A percentile compares a stretch with the other conserved stretches of the same genome.
Conservation (phyloP, 2,797 vertebrate species). For the Neosalanx taihuensis region DNA sequence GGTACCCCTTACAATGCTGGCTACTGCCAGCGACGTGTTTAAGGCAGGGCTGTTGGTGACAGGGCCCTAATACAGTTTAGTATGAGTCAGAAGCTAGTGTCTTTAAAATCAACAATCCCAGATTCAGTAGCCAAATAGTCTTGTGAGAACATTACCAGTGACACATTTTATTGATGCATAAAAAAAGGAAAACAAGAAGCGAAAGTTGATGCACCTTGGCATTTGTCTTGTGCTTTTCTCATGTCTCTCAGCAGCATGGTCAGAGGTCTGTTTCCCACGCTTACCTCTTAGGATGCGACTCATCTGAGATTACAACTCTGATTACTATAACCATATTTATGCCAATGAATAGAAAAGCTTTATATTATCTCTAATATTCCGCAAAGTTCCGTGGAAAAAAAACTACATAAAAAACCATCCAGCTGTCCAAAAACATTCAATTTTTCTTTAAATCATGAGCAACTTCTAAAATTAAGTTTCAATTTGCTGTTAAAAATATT, state of each 20-base stretch:
- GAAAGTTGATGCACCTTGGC: slow-evolving; percentile 32
- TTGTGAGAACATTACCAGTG: not conserved
- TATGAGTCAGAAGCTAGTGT: not conserved
- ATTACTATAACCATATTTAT: slow-evolving; percentile 43
- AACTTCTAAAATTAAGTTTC: slow-evolving; percentile 20
- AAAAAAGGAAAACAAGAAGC: not conserved
- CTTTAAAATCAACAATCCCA: not conserved
- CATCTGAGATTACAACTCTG: slow-evolving; percentile 40
- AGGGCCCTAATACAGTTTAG: not conserved
- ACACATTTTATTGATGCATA: not conserved
- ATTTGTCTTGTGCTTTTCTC: slow-evolving; percentile 39
- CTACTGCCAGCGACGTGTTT: not conserved
- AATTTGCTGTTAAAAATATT: slow-evolving; percentile 35
- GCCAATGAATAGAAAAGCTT: slow-evolving; percentile 56
- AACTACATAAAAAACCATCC: slow-evolving; percentile 1
- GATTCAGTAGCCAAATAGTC: slow-evolving; percentile 4
- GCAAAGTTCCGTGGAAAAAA: slow-evolving; percentile 23
- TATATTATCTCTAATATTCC: slow-evolving; percentile 48
- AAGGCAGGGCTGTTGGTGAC: not conserved
- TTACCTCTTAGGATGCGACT: slow-evolving; percentile 35
- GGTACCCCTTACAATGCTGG: not conserved
- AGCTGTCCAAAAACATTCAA: slow-evolving; percentile 17
- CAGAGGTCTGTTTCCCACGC: slow-evolving; percentile 36
- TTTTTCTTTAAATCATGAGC: slow-evolving; percentile 23
- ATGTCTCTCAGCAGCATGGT: slow-evolving; percentile 52